phyloP scores from a whole-genome alignment of 2,797 vertebrate species.

The Danio kyathit region DNA sequence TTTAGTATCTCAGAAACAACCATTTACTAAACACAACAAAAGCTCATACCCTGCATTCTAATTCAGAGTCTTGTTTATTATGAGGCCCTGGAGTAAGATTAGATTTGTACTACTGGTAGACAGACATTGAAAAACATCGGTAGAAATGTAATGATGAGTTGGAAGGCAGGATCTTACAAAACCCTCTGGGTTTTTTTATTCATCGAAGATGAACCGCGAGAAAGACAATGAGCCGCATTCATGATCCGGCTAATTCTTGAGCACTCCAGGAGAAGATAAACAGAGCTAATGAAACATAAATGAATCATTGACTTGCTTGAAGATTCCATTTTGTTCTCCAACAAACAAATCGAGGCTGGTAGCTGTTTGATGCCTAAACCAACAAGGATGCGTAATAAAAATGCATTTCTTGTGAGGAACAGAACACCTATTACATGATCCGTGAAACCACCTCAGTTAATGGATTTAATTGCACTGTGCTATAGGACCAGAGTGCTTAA shows the following conservation, averaged over 20 bases:
- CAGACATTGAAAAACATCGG: not conserved
- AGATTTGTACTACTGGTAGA: conserved; percentile 9
- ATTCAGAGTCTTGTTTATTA: conserved; percentile 13
- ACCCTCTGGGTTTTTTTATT: conserved; percentile 3
- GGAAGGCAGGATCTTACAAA: conserved; percentile 5
- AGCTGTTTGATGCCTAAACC: not conserved
- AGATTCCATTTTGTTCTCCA: not conserved
- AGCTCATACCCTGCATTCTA: not conserved
- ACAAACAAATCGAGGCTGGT: not conserved
- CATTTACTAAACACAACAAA: conserved; percentile 12
- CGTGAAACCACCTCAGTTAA: conserved; percentile 15
- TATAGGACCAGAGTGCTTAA: conserved; percentile 13
- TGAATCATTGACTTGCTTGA: conserved; percentile 26
- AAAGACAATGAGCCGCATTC: conserved; percentile 12
- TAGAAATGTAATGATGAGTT: conserved; percentile 8
- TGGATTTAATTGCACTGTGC: conserved; percentile 27
- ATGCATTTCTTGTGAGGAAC: not conserved
- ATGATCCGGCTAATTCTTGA: conserved; percentile 22
- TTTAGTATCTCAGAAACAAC: not conserved
- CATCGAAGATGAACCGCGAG: not conserved
- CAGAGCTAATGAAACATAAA: conserved; percentile 34
- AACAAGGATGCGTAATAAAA: conserved; percentile 14
- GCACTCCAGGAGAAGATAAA: conserved; percentile 39
- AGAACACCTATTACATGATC: conserved; percentile 7
- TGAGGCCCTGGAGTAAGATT: conserved; percentile 14